Evolutionary conservation across 2,888 invertebrate species (phyloP), one percentile per base, ranked within the genome.

Genomic region (Brachylomia viminalis): DNA sequence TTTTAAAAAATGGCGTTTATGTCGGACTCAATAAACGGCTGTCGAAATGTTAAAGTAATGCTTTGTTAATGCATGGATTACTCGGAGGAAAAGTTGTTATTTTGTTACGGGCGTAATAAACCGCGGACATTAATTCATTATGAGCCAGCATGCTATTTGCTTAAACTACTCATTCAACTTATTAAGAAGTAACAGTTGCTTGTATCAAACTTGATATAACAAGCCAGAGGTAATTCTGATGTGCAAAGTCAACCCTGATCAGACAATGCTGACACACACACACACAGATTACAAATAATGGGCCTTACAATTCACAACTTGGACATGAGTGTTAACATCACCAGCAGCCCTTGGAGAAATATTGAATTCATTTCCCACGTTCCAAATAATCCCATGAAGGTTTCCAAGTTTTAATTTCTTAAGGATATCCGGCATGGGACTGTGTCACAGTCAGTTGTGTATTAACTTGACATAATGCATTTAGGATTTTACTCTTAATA

Each of bases 11-110:
- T 65, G 11, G 33, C 54, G 33, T 30, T 66, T 62, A 42, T 58
- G 72, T 61, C 65, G 65, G 72, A 65, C 76, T 84, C 58, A 54
- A 66, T 76, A 81, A 81, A 59, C 49, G 66, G n/a, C 23, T 85
- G 70, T 85, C 27, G 76, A 83, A 85, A 85, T 59, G 13, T 6
- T 59, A 17, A 54, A 70, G n/a, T 64, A 76, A 42, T 67, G 59
- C 6, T 49, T 83, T 42, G 30, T 58, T 30, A 38, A 49, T 61
- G n/a, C 8, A 23, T 65, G 38, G 42, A 76, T 65, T 66, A 45
- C 45, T 47, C 8, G 27, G 20, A 47, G 11, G 83, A 47, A 67
- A 59, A n/a, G 49, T 42, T 4, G 6, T 11, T 45, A 17, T 65
- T n/a, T 11, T 23, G 23, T 64, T 45, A 62, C 20, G 33, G 1